Percentiles rank a stretch among this genome's conserved stretches.
These are phyloP conservation scores for Tetragnatha montana DNA, from an alignment of 2,888 invertebrate genomes.

Conservation along the genomic window DNA sequence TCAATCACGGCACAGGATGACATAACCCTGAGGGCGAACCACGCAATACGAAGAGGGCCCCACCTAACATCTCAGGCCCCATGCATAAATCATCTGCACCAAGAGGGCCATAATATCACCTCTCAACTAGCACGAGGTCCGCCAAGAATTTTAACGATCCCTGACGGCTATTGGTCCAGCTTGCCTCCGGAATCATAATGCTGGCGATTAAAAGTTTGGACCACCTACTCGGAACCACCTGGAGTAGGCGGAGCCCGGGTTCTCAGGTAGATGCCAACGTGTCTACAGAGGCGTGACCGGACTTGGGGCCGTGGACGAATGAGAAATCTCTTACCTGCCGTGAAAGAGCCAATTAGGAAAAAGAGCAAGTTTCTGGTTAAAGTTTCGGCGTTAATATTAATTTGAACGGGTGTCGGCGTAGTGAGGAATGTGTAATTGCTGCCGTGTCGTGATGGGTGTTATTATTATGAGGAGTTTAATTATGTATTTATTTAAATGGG, in stretches of 20 bases:
- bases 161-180: conserved; percentile 39
- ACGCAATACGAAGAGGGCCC: conserved; percentile 15
- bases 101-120: conserved; percentile 29
- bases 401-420: background rate
- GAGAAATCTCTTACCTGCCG: conserved; percentile 26
- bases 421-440: conserved; percentile 45
- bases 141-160: conserved; percentile 61
- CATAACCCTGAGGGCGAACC: conserved; percentile 9
- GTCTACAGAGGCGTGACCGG: conserved; percentile 65
- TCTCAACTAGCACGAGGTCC: conserved; percentile 9
- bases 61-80: background rate
- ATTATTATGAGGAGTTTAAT: conserved; percentile 51
- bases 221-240: conserved; percentile 50
- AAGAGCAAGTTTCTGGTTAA: conserved; percentile 18
- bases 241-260: conserved; percentile 39
- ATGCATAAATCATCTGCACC: conserved; percentile 35
- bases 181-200: conserved; percentile 51
- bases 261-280: conserved; percentile 67
- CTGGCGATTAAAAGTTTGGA: conserved; percentile 36
- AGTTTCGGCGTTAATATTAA: conserved; percentile 58
- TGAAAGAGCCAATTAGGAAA: conserved; percentile 51
- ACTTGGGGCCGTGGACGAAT: conserved; percentile 47
- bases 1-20: conserved; percentile 42
- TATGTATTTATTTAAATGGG: conserved; percentile 56
- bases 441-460: conserved; percentile 34